Percentiles rank a stretch among this genome's conserved stretches.
phyloP scores from a whole-genome alignment of 2,113 vertebrate genomes.

The Callocephalon fimbriatum region DNA sequence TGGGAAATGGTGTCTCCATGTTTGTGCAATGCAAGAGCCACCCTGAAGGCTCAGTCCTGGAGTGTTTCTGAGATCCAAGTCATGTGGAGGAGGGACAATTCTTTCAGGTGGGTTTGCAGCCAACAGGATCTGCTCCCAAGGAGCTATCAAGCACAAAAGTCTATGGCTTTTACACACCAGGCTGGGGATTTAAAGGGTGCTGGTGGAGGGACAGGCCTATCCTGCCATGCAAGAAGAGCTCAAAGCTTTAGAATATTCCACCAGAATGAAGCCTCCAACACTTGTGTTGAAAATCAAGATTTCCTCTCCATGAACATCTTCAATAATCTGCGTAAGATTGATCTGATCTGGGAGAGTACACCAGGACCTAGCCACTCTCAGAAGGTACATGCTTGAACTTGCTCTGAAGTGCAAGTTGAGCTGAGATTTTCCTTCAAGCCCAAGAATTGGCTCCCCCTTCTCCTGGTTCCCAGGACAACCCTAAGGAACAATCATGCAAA shows the following conservation, averaged over 20 bases:
- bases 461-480: neutral
- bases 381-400: neutral
- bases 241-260: neutral
- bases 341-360: neutral
- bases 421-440: neutral
- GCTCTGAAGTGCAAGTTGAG: neutral
- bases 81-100: neutral
- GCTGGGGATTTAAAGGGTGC: neutral
- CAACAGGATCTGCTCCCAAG: neutral
- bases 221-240: neutral
- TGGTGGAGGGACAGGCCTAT: neutral
- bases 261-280: neutral
- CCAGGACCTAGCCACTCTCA: neutral
- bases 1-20: fast-evolving
- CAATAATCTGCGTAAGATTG: neutral
- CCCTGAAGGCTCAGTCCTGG: neutral
- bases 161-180: neutral
- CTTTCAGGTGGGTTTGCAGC: neutral
- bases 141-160: neutral
- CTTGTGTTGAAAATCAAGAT: neutral
- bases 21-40: neutral
- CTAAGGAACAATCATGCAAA: neutral
- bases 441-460: neutral
- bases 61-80: neutral
- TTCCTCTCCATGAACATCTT: neutral